Evolutionary conservation across 92 coral and sea anemone genomes (phyloP).

Genomic region (Parazoanthus swiftii): DNA sequence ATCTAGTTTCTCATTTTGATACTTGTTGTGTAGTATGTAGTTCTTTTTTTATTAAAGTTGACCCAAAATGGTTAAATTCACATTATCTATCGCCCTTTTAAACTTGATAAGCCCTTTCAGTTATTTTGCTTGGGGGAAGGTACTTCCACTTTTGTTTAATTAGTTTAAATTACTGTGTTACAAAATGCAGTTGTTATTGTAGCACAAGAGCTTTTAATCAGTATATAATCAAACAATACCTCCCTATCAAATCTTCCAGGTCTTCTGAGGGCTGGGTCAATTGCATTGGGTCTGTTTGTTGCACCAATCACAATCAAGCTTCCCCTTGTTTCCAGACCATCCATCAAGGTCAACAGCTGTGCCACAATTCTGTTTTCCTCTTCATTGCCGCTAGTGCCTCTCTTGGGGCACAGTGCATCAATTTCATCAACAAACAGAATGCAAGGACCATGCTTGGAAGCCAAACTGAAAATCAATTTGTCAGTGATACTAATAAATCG

Average conservation of each 20-base stretch:
- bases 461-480: constrained; percentile 56
- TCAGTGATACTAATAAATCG: neutral
- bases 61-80: too few relatives aligned
- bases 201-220: too few relatives aligned
- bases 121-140: too few relatives aligned
- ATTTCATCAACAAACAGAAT: constrained; percentile 95
- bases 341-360: constrained; percentile 90
- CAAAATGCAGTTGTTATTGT: too few relatives aligned
- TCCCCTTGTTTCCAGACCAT: constrained; percentile 76
- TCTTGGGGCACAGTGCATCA: constrained; percentile 93
- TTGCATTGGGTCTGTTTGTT: constrained; percentile 96
- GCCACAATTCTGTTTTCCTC: constrained; percentile 91
- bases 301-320: constrained; percentile 87
- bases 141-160: too few relatives aligned
- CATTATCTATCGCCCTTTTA: too few relatives aligned
- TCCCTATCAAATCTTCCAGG: constrained; percentile 99
- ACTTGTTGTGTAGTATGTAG: too few relatives aligned
- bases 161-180: too few relatives aligned
- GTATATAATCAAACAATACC: constrained; percentile 36
- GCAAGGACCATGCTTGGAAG: constrained; percentile 77
- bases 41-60: too few relatives aligned
- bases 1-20: too few relatives aligned
- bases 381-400: constrained; percentile 79
- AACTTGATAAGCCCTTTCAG: too few relatives aligned
- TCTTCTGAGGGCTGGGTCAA: constrained; percentile 93